phyloP scores from a whole-genome alignment of 2,113 vertebrate genomes.

The Cercocebus atys region DNA sequence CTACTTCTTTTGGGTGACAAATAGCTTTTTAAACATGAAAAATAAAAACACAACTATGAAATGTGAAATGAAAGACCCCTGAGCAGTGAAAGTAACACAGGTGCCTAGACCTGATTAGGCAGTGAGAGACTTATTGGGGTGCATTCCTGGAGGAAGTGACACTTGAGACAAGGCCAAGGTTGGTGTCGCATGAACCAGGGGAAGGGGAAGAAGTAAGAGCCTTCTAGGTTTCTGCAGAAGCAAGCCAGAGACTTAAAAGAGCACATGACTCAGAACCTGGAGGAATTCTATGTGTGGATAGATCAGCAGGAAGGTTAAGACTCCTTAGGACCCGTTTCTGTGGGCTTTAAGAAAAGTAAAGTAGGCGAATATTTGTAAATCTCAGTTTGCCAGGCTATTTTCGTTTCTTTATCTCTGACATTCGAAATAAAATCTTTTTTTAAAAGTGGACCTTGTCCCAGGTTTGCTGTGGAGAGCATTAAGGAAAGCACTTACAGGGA shows the following conservation, averaged over 20 bases:
- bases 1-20: background rate
- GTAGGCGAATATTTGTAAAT: background rate
- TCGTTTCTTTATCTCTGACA: background rate
- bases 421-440: background rate
- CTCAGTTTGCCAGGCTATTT: background rate
- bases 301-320: too few species aligned
- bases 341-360: background rate
- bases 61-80: background rate
- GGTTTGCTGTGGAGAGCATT: background rate
- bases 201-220: accelerated
- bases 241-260: background rate
- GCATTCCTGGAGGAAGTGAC: background rate
- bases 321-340: background rate
- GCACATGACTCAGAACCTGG: background rate
- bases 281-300: background rate
- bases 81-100: accelerated
- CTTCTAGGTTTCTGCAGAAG: background rate
- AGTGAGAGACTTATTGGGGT: background rate
- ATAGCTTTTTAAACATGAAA: background rate
- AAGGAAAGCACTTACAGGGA: background rate
- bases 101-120: too few species aligned
- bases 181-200: background rate
- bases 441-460: background rate
- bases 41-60: background rate
- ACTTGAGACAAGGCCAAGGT: background rate